A percentile compares a stretch with the other conserved stretches of the same genome.
Evolutionary conservation across 1,140 invertebrate species (phyloP).

Genomic region (Pseudomyrmex cubaensis): DNA sequence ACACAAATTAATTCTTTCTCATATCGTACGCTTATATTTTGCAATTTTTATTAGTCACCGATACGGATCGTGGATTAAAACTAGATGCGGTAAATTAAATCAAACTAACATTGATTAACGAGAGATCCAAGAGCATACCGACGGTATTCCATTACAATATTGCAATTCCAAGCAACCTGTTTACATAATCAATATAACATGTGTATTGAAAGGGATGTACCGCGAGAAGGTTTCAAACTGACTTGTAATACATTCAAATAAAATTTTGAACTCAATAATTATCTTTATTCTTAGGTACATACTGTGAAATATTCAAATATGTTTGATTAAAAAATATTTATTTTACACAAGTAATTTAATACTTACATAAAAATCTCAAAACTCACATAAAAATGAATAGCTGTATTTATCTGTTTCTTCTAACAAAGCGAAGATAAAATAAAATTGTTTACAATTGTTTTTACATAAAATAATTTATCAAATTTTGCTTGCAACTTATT

Average conservation of each 20-base stretch:
- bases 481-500: background rate
- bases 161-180: slow-evolving; percentile 23
- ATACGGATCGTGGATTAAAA: slow-evolving; percentile 17
- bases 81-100: slow-evolving; percentile 9
- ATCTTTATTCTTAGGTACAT: too few species aligned
- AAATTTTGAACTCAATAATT: too few species aligned
- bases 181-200: slow-evolving; percentile 35
- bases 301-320: too few species aligned
- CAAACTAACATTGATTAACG: slow-evolving; percentile 40
- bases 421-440: background rate
- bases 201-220: background rate
- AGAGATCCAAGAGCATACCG: background rate
- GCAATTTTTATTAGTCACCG: slow-evolving; percentile 42
- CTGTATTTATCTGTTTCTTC: too few species aligned
- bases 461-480: background rate
- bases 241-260: too few species aligned
- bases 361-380: too few species aligned
- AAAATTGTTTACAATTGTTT: too few species aligned
- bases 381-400: too few species aligned
- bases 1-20: slow-evolving; percentile 16
- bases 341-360: too few species aligned
- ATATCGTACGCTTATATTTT: slow-evolving; percentile 28
- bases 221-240: background rate
- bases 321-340: too few species aligned
- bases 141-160: slow-evolving; percentile 5